These are phyloP conservation scores for Drosophila ercepeae DNA, from an alignment of 1,140 invertebrate genomes.

Conservation along the genomic window DNA sequence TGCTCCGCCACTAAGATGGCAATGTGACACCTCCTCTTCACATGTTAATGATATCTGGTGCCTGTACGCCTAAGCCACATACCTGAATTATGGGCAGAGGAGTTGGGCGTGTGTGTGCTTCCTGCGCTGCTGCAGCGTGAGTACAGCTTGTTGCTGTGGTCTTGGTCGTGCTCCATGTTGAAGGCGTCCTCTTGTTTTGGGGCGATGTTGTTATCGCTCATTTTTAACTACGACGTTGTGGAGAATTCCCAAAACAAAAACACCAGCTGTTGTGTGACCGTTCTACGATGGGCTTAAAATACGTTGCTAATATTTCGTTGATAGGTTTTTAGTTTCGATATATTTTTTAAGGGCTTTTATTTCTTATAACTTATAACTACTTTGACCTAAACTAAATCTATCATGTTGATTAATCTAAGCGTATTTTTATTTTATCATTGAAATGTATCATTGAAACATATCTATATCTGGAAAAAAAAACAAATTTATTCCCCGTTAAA, in stretches of 20 bases:
- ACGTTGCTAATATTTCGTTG: not conserved
- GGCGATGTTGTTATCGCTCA: constrained; percentile 54
- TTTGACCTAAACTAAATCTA: no score
- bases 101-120: constrained; percentile 92
- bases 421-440: no score
- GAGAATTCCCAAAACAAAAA: constrained; percentile 59
- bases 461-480: no score
- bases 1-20: constrained; percentile 2
- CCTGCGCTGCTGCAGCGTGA: constrained; percentile 93
- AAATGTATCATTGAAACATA: no score
- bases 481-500: no score
- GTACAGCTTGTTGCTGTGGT: constrained; percentile 86
- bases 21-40: constrained; percentile 24
- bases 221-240: constrained; percentile 65
- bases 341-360: no score
- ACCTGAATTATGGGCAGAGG: constrained; percentile 94
- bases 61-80: constrained; percentile 59
- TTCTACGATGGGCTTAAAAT: not conserved
- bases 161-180: constrained; percentile 86
- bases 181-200: constrained; percentile 48
- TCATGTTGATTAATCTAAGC: no score
- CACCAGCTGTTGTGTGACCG: constrained; percentile 23
- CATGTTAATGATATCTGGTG: not conserved
- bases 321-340: constrained; percentile 14
- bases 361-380: no score